Evolutionary conservation across 2,113 vertebrate species (phyloP).

Genomic region (Poicephalus meyeri): DNA sequence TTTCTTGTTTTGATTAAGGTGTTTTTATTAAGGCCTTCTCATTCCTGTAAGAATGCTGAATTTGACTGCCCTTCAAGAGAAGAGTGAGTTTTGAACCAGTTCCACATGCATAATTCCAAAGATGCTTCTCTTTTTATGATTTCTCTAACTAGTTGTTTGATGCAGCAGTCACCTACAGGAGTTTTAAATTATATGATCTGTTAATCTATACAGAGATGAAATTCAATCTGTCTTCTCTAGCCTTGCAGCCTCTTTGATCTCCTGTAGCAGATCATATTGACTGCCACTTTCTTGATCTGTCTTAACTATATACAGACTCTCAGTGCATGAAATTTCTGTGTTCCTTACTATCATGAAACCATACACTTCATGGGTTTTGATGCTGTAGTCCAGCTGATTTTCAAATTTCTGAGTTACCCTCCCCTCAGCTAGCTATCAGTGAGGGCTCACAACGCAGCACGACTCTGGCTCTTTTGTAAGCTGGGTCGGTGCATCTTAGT

Average conservation of each 20-base stretch:
- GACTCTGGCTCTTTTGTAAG: not conserved
- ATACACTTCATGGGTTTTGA: not conserved
- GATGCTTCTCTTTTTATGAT: not conserved
- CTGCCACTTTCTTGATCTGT: conserved; percentile 4
- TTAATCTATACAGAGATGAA: conserved; percentile 1
- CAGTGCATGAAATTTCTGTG: not conserved
- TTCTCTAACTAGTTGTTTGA: conserved; percentile 6
- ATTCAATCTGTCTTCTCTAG: conserved; percentile 8
- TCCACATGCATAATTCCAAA: not conserved
- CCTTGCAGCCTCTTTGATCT: conserved; percentile 27
- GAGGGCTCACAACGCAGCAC: not conserved
- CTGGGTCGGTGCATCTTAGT: not conserved
- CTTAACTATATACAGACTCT: conserved; percentile 18
- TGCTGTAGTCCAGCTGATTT: not conserved
- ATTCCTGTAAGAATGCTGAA: not conserved
- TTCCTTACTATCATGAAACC: not conserved
- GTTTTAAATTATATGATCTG: conserved; percentile 22
- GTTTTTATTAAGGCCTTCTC: not conserved
- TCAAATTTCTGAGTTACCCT: not conserved
- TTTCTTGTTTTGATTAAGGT: not conserved
- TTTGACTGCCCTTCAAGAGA: not conserved
- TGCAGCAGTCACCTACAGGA: not conserved
- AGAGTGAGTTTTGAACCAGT: not conserved
- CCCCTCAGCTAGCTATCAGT: not conserved
- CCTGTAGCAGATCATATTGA: not conserved